Evolutionary conservation across 2,113 vertebrate genomes (phyloP).

Genomic region (Nymphicus hollandicus): DNA sequence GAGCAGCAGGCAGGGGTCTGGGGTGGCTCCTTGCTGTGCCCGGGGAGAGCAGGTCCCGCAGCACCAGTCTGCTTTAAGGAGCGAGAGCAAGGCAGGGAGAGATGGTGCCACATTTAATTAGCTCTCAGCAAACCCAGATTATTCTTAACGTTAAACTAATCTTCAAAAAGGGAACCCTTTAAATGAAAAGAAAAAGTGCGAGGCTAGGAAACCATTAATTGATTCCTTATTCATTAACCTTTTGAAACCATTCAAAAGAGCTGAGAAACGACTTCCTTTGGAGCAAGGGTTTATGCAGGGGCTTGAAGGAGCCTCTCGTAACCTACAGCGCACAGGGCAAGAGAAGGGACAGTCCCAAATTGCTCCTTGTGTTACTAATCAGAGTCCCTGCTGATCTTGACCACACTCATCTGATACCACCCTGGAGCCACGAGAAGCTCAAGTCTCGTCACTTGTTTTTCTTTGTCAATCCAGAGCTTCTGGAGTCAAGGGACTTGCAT

Average conservation of each 20-base stretch:
- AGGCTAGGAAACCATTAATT: slow-evolving; percentile 63
- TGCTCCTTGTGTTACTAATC: not conserved
- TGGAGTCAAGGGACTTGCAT: not conserved
- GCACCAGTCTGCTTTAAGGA: not conserved
- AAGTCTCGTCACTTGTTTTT: not conserved
- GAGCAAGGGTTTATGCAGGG: not conserved
- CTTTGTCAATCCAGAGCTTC: not conserved
- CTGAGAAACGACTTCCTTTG: slow-evolving; percentile 33
- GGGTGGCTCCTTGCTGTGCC: not conserved
- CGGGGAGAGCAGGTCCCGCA: not conserved
- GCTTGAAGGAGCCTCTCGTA: not conserved
- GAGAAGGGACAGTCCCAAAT: not conserved
- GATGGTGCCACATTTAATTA: slow-evolving; percentile 18
- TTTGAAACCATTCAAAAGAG: slow-evolving; percentile 44
- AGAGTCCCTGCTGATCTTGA: not conserved
- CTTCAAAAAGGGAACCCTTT: slow-evolving; percentile 48
- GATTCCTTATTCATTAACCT: slow-evolving; percentile 72
- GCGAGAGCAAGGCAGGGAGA: not conserved
- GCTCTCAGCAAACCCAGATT: slow-evolving; percentile 27
- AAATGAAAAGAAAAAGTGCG: slow-evolving; percentile 48
- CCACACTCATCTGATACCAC: not conserved
- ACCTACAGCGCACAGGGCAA: not conserved
- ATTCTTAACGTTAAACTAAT: slow-evolving; percentile 38
- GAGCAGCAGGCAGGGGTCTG: not conserved
- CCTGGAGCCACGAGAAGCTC: not conserved